Evolutionary conservation across 1,140 invertebrate species (phyloP), one percentile per base, ranked within the genome.

Genomic region (Bilobella aurantiaca): DNA sequence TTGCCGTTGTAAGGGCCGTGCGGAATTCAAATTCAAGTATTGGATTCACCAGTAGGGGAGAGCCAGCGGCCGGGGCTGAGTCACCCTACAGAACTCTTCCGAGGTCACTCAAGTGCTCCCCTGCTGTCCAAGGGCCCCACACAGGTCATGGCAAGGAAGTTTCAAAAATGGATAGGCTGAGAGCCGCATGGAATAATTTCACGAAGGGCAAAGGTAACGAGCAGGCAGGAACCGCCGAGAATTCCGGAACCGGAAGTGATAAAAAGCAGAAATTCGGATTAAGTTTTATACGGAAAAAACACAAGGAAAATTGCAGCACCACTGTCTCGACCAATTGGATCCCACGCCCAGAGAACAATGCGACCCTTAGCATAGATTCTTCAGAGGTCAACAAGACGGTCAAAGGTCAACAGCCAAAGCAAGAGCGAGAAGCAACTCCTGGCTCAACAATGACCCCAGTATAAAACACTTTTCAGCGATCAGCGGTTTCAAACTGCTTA

Each of bases 11-110:
- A 3, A 3, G 59, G n/a, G 29, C 59, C 46, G 59, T 62, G 3
- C 59, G 59, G 3, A 62, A 62, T 28, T 30, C 25, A 3, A 62
- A 62, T 28, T 62, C 59, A 30, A 62, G 32, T 25, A 62, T 62
- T 21, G 59, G 59, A 12, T 62, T 62, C 25, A 37, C 32, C 23
- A 62, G 32, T 28, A 27, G 46, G 3, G 8, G 14, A 3, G 12
- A 37, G 30, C 29, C 3, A 31, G 12, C 18, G 3, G 30, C 25
- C 3, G 23, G 14, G 34, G 3, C 29, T 21, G 14, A 3, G n/a
- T n/a, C n/a, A n/a, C n/a, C n/a, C 5, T 62, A 12, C 59, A 42
- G 23, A 14, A 62, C 59, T 8, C 32, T 62, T 3, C 59, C 59
- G 18, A 3, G 59, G 8, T 62, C 59, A 8, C 25, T 27, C 25